Conservation (phyloP, 2,888 invertebrate species). For the Idaea biselata region DNA sequence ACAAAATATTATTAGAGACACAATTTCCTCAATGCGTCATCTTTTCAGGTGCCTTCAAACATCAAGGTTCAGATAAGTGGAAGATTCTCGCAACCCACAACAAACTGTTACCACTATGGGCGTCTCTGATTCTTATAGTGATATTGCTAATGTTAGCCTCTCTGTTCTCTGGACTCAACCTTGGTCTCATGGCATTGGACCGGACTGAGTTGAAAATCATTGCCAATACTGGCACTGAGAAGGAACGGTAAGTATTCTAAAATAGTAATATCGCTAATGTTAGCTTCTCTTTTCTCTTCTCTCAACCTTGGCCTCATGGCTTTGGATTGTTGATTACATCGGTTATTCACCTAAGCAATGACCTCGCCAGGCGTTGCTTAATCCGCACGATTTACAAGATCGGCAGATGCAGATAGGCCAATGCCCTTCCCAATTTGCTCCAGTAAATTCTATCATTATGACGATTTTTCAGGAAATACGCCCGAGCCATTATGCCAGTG, state of each 20-base stretch:
- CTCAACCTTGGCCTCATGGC: conserved; percentile 99
- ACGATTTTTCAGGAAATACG: conserved; percentile 82
- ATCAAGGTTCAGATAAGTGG: conserved; percentile 84
- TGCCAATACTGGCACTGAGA: conserved; percentile 93
- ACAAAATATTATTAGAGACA: too few species aligned
- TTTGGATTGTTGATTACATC: too few species aligned
- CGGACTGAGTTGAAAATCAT: conserved; percentile 97
- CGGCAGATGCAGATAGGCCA: too few species aligned
- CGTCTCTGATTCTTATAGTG: conserved; percentile 86
- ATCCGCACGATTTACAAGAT: too few species aligned
- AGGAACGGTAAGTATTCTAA: conserved; percentile 66
- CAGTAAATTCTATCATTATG: background rate
- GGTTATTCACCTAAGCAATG: too few species aligned
- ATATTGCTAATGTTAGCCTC: conserved; percentile 92
- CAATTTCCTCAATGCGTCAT: background rate
- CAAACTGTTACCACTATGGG: conserved; percentile 89
- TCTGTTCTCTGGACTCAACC: conserved; percentile 97
- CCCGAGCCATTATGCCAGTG: conserved; percentile 94
- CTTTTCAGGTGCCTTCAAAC: conserved; percentile 59
- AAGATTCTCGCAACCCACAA: conserved; percentile 85
- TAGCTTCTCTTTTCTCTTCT: conserved; percentile 98
- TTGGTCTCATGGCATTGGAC: conserved; percentile 97
- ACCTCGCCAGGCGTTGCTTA: too few species aligned
- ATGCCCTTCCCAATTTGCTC: too few species aligned
- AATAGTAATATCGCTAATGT: conserved; percentile 44